phyloP scores from a whole-genome alignment of 1,140 invertebrate genomes.

The Drosophila arawakana region DNA sequence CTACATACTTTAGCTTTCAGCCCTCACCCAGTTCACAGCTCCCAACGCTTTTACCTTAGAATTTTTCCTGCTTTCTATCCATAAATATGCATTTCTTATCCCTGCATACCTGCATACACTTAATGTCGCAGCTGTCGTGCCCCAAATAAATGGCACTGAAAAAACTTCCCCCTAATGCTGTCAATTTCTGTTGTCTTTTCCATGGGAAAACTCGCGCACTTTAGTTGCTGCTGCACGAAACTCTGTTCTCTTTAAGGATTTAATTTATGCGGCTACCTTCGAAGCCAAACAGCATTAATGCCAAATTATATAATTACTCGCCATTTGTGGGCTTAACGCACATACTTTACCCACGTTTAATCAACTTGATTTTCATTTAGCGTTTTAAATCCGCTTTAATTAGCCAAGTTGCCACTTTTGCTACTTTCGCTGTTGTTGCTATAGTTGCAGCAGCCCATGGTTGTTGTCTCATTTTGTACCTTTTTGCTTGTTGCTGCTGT shows the following conservation, averaged over 20 bases:
- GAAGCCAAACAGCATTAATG: conserved; percentile 4
- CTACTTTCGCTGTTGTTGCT: neutral
- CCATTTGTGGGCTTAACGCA: conserved; percentile 30
- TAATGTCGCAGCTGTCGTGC: conserved; percentile 30
- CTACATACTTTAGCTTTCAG: conserved; percentile 40
- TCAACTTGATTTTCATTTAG: conserved; percentile 8
- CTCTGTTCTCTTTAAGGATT: neutral
- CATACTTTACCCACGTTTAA: neutral
- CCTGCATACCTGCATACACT: conserved; percentile 10
- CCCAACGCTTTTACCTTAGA: conserved; percentile 6
- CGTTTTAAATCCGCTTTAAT: conserved; percentile 11
- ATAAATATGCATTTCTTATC: neutral
- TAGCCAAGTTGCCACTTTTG: neutral
- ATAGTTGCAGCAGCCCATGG: neutral
- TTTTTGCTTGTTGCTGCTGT: neutral
- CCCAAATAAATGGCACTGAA: conserved; percentile 64
- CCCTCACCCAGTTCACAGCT: neutral
- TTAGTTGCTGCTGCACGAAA: conserved; percentile 1
- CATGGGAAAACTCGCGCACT: neutral
- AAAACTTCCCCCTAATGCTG: conserved; percentile 27
- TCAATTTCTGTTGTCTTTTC: conserved; percentile 33
- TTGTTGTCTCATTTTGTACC: neutral
- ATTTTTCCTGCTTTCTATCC: neutral
- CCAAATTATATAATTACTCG: conserved; percentile 21
- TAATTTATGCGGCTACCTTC: neutral